Percentiles rank a stretch among this genome's conserved stretches.
Evolutionary conservation across 2,888 invertebrate genomes (phyloP).

Genomic region (Cryptocephalus moraei): DNA sequence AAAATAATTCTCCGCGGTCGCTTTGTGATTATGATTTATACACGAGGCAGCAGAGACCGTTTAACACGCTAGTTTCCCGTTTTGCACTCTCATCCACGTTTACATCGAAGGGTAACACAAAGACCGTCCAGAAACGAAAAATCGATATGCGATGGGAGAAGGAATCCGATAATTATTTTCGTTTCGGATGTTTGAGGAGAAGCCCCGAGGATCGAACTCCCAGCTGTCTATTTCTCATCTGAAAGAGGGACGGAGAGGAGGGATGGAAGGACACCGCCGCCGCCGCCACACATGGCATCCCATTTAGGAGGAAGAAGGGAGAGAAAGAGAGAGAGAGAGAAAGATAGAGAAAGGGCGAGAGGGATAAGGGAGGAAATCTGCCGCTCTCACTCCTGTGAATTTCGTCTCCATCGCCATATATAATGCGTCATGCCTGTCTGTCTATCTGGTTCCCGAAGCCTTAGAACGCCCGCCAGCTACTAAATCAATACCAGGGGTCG

Average conservation of each 20-base stretch:
- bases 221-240: slow-evolving; percentile 41
- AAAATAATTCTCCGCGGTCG: no score
- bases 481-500: slow-evolving; percentile 38
- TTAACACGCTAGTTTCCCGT: no score
- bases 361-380: slow-evolving; percentile 18
- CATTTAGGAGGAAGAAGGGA: slow-evolving; percentile 9
- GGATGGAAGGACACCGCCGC: slow-evolving; percentile 3
- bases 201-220: slow-evolving; percentile 18
- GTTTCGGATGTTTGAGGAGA: slow-evolving; percentile 20
- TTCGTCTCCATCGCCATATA: slow-evolving; percentile 42
- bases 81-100: no score
- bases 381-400: slow-evolving; percentile 20
- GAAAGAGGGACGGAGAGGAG: slow-evolving; percentile 1
- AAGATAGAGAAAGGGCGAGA: no score
- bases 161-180: slow-evolving; percentile 25
- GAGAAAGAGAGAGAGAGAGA: no score
- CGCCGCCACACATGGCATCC: slow-evolving; percentile 23
- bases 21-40: no score
- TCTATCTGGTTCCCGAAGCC: slow-evolving; percentile 39
- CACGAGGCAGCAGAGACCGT: no score
- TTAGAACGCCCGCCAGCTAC: slow-evolving; percentile 39
- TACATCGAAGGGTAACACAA: no score
- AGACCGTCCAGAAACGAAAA: no score
- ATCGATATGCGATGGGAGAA: slow-evolving; percentile 2
- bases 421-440: slow-evolving; percentile 41